Evolutionary conservation across 1,140 invertebrate species (phyloP).

Genomic region (Mylabris phalerata): DNA sequence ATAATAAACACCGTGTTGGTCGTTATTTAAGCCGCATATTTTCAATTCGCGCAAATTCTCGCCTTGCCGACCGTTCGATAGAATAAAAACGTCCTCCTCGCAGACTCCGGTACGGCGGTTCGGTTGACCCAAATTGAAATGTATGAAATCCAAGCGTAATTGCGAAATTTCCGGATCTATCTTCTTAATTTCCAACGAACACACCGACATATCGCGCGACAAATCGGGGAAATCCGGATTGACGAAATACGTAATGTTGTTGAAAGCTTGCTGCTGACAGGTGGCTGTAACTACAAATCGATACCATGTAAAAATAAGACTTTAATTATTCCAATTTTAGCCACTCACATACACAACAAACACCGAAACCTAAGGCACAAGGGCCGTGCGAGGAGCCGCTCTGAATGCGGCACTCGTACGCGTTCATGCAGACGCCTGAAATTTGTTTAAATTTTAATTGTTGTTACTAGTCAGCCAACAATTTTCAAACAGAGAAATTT

Average conservation of each 20-base stretch:
- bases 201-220: slow-evolving; percentile 55
- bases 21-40: slow-evolving; percentile 74
- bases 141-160: slow-evolving; percentile 68
- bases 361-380: slow-evolving; percentile 77
- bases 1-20: slow-evolving; percentile 60
- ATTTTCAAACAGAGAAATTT: not conserved
- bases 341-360: slow-evolving; percentile 82
- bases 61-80: slow-evolving; percentile 51
- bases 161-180: slow-evolving; percentile 69
- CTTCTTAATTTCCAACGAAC: slow-evolving; percentile 60
- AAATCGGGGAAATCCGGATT: slow-evolving; percentile 75
- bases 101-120: slow-evolving; percentile 71
- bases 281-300: slow-evolving; percentile 59
- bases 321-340: not conserved
- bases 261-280: slow-evolving; percentile 66
- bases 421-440: slow-evolving; percentile 69
- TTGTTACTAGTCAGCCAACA: not conserved
- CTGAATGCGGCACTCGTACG: slow-evolving; percentile 74
- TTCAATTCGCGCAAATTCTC: slow-evolving; percentile 53
- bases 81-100: slow-evolving; percentile 62
- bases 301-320: not conserved
- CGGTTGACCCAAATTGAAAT: slow-evolving; percentile 75
- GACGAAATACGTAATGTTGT: slow-evolving; percentile 80
- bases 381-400: slow-evolving; percentile 65
- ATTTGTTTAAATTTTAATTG: not conserved